Evolutionary conservation across 2,888 invertebrate species (phyloP), one percentile per base, ranked within the genome.

Genomic region (Teleiodes luculella): DNA sequence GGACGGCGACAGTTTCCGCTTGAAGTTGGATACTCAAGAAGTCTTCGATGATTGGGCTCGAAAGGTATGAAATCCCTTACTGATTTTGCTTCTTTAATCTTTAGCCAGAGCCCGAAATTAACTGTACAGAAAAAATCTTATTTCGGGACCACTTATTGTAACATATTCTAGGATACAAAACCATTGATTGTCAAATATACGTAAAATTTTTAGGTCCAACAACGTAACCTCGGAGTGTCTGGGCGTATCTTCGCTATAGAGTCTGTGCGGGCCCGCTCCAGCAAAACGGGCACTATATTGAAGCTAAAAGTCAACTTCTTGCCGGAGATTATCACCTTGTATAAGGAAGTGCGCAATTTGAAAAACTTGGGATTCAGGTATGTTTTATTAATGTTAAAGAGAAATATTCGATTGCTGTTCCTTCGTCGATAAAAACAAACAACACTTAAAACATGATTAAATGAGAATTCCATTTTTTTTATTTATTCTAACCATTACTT

Each of bases 41-140:
- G 96, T 99, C 47, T 99, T 99, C 78, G 98, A 99, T 72, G 98
- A 99, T 71, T 99, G 99, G 99, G 95, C 97, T 36, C 92, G 96
- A 36, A 97, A 95, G 86, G 94, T 90, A 74, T 60, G 33, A 11
- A 24, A 11, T 14, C 39, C 3, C 8, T 41, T n/a, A n/a, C n/a
- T n/a, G n/a, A n/a, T n/a, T n/a, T n/a, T n/a, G n/a, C n/a, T n/a
- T n/a, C n/a, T n/a, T n/a, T n/a, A n/a, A n/a, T n/a, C n/a, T n/a
- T n/a, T n/a, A n/a, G n/a, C n/a, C n/a, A n/a, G n/a, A n/a, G n/a
- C n/a, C n/a, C n/a, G n/a, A n/a, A n/a, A n/a, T n/a, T n/a, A n/a
- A n/a, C n/a, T n/a, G n/a, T n/a, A n/a, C n/a, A n/a, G n/a, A n/a
- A n/a, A n/a, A n/a, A n/a, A n/a, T n/a, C n/a, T n/a, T n/a, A n/a